Conservation (phyloP, 1,140 invertebrate genomes). For the Caenorhabditis remanei region DNA sequence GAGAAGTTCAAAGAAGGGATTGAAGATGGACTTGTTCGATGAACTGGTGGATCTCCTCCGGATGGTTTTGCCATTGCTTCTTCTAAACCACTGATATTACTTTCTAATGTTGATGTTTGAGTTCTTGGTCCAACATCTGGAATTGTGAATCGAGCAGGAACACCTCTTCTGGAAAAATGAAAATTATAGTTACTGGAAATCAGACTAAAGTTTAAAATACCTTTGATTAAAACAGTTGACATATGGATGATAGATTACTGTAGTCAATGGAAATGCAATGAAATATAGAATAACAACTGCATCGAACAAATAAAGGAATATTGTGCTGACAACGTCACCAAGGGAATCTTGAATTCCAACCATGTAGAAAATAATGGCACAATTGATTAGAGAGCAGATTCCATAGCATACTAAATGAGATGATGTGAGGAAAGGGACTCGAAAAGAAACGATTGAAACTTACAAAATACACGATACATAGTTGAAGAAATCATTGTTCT, state of each 20-base stretch:
- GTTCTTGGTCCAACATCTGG: constrained; percentile 32
- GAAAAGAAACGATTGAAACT: constrained; percentile 9
- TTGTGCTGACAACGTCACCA: constrained; percentile 55
- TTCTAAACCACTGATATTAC: constrained; percentile 50
- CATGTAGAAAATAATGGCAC: constrained; percentile 65
- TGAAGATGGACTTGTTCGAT: neutral
- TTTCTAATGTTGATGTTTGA: constrained; percentile 55
- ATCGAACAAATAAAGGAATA: constrained; percentile 62
- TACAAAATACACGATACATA: constrained; percentile 63
- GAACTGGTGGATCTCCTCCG: neutral
- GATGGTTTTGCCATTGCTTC: constrained; percentile 33
- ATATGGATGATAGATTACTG: constrained; percentile 65
- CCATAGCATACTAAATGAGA: constrained; percentile 60
- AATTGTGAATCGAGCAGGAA: constrained; percentile 21
- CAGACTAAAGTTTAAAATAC: neutral
- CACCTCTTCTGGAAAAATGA: neutral
- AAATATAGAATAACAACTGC: constrained; percentile 64
- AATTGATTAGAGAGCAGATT: constrained; percentile 64
- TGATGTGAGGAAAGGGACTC: neutral
- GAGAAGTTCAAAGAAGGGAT: constrained; percentile 26
- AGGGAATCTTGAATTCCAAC: constrained; percentile 65
- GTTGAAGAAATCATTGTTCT: constrained; percentile 47
- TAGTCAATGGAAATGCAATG: constrained; percentile 61
- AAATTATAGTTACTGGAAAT: neutral
- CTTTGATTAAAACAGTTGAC: constrained; percentile 58